Percentiles rank a stretch among this genome's conserved stretches.
These are phyloP conservation scores for Lipophrys pholis DNA, from an alignment of 2,113 vertebrate genomes.

Conservation along the genomic window DNA sequence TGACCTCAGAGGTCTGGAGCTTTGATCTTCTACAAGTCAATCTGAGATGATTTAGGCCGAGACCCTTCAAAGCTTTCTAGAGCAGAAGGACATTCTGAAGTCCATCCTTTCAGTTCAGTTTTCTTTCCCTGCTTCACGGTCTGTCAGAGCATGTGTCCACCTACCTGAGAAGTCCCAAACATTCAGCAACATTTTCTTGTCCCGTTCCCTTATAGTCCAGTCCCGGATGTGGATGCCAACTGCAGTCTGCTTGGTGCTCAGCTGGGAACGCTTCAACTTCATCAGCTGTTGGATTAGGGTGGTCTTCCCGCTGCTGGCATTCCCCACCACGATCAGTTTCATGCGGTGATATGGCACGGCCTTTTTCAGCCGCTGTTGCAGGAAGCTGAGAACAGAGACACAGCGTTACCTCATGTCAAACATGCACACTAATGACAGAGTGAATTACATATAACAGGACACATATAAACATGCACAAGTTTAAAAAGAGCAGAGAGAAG, in stretches of 20 bases:
- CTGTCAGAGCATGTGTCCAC: neutral
- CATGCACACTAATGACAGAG: no score
- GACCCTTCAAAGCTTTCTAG: no score
- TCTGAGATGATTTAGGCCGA: no score
- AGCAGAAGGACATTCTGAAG: no score
- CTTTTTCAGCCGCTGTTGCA: conserved; percentile 96
- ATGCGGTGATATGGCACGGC: conserved; percentile 94
- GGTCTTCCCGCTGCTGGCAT: conserved; percentile 92
- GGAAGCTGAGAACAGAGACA: conserved; percentile 84
- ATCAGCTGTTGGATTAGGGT: conserved; percentile 91
- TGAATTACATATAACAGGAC: no score
- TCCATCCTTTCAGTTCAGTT: no score
- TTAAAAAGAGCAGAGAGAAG: no score
- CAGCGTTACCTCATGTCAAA: no score
- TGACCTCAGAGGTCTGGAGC: no score
- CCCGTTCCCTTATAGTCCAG: conserved; percentile 88
- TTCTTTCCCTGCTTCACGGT: no score
- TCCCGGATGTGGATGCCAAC: conserved; percentile 91
- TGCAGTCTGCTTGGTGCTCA: conserved; percentile 63
- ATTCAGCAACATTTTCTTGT: conserved; percentile 89
- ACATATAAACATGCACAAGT: no score
- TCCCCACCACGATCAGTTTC: conserved; percentile 97
- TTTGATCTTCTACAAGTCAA: no score
- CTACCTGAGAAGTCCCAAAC: conserved; percentile 98
- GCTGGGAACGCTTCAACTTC: conserved; percentile 85